phyloP scores from a whole-genome alignment of 2,113 vertebrate genomes.

The Hydrolagus affinis region DNA sequence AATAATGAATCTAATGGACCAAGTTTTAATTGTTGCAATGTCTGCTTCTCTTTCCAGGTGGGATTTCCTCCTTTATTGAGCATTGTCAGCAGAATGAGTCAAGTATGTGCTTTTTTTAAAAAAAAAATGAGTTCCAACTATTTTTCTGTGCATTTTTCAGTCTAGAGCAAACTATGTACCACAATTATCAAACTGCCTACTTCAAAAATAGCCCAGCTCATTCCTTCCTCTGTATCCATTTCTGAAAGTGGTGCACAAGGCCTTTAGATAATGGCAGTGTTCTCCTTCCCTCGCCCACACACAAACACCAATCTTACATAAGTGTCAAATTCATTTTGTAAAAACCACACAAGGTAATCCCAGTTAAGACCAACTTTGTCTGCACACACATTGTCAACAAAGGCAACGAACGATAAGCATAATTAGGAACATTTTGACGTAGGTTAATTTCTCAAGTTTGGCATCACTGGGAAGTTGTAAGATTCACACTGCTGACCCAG shows the following conservation, averaged over 20 bases:
- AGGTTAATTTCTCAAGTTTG: background rate
- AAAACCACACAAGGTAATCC: background rate
- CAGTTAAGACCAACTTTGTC: background rate
- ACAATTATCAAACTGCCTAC: no score
- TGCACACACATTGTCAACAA: background rate
- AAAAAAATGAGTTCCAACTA: no score
- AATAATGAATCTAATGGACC: background rate
- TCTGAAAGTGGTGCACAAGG: background rate
- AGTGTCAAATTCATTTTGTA: background rate
- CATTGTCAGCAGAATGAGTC: constrained; percentile 88
- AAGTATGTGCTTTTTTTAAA: constrained; percentile 57
- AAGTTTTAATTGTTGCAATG: background rate
- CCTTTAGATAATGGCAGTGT: background rate
- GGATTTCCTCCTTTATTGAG: constrained; percentile 91
- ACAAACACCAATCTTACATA: background rate
- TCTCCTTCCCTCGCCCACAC: background rate
- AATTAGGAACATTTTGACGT: background rate
- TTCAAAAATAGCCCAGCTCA: background rate
- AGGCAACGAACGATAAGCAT: background rate
- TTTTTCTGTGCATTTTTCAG: background rate
- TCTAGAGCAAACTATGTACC: background rate
- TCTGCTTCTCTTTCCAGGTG: constrained; percentile 53
- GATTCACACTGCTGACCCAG: background rate
- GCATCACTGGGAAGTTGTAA: background rate
- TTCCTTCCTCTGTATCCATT: background rate